phyloP scores from a whole-genome alignment of 2,888 invertebrate genomes.

The Pyrocoelia pectoralis region DNA sequence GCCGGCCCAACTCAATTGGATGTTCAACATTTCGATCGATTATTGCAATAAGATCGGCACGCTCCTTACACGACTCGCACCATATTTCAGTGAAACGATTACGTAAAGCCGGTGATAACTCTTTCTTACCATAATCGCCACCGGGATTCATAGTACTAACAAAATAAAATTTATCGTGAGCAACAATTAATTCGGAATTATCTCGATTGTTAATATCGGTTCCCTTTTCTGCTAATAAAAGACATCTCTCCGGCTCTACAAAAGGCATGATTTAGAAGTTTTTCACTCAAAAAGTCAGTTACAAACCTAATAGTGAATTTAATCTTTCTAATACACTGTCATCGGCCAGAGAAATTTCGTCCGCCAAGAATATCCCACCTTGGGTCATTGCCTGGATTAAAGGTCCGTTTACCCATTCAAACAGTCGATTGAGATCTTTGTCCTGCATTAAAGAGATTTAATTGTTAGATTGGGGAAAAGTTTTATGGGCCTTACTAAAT shows the following conservation, averaged over 20 bases:
- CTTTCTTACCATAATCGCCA: conserved; percentile 99
- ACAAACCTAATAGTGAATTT: conserved; percentile 84
- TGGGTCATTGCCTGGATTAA: conserved; percentile 88
- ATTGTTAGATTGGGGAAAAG: too few species aligned
- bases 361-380: conserved; percentile 91
- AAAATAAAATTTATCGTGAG: conserved; percentile 81
- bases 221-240: conserved; percentile 92
- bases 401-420: conserved; percentile 99
- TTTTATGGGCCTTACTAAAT: too few species aligned
- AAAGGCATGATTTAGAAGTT: conserved; percentile 9
- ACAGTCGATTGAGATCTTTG: conserved; percentile 66
- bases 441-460: conserved; percentile 38
- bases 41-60: conserved; percentile 80
- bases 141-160: conserved; percentile 99
- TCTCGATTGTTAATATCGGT: conserved; percentile 65
- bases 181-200: conserved; percentile 68
- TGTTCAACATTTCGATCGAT: conserved; percentile 78
- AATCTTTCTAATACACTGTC: conserved; percentile 97
- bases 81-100: conserved; percentile 99
- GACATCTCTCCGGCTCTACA: conserved; percentile 89
- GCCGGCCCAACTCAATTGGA: conserved; percentile 64
- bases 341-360: conserved; percentile 98
- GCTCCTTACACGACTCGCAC: conserved; percentile 82
- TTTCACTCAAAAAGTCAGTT: background rate
- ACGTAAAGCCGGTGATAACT: conserved; percentile 94